Conservation (phyloP, 1,140 invertebrate genomes). For the Bombus haemorrhoidalis region DNA sequence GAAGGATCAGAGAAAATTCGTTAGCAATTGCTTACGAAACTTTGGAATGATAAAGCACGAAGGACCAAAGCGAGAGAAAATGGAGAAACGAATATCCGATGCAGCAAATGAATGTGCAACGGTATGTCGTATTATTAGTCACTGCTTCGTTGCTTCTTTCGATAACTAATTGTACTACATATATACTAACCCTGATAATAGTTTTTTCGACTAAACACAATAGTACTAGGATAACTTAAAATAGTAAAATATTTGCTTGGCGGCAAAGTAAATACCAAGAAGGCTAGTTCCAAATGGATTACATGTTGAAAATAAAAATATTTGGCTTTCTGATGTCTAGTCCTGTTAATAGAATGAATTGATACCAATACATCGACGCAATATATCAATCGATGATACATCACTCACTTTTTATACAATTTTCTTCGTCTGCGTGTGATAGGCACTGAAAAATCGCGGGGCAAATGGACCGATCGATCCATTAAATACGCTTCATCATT, state of each 20-base stretch:
- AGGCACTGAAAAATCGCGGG: constrained; percentile 72
- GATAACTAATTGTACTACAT: not conserved
- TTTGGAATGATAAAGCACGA: constrained; percentile 88
- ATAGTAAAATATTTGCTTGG: too few species aligned
- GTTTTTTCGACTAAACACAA: too few species aligned
- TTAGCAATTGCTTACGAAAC: constrained; percentile 87
- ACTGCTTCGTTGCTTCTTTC: not conserved
- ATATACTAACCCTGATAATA: too few species aligned
- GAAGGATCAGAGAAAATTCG: constrained; percentile 92
- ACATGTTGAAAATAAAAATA: too few species aligned
- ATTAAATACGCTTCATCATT: constrained; percentile 84
- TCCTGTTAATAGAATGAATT: too few species aligned
- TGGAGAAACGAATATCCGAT: constrained; percentile 87
- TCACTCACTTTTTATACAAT: not conserved
- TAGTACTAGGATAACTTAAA: too few species aligned
- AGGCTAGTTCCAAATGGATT: too few species aligned
- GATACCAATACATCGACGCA: too few species aligned
- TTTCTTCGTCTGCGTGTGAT: not conserved
- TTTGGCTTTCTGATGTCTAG: too few species aligned
- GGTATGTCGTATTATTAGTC: constrained; percentile 77
- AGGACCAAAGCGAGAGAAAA: constrained; percentile 83
- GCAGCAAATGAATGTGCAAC: constrained; percentile 85
- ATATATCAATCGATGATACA: too few species aligned
- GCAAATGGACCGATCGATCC: constrained; percentile 79
- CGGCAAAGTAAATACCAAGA: too few species aligned